Base-by-base conservation (phyloP, 2,888 invertebrate species). In the Epinotia brunnichana region DNA sequence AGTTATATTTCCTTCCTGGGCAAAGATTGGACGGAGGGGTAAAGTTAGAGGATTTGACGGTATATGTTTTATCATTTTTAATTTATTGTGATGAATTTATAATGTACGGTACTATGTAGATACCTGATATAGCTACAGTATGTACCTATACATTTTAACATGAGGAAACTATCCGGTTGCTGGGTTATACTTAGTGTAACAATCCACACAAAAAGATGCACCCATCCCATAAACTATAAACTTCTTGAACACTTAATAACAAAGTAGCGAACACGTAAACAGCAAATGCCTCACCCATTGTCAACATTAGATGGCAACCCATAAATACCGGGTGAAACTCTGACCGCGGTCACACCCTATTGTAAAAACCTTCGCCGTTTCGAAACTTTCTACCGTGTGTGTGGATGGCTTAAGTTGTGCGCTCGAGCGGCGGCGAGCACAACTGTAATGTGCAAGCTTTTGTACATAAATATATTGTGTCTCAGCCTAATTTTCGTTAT, bases 361-460 rank as follows among this genome's bases (percentile, higher is more conserved):
- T 78, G 84, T 86, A 85, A 87, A 85, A 86, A 85, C 82, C 79
- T 77, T 79, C 75, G 76, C 73, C 56, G 80, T 83, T 84, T 83
- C 80, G 76, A 83, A 81, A 86, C 87, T 87, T 87, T 86, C 86
- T 85, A 87, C 82, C 82, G 82, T 81, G 78, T 67, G 77, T 77
- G 78, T 63, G 64, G 67, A 69, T 69, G 75, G 78, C 17, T 51
- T 57, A 71, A 70, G 51, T 2, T 60, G 19, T 7, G 39, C 57
- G 57, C 35, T 53, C 2, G 3, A 57, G 29, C 60, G 63, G 19
- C 7, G 9, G 11, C 19, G 21, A 51, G 29, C 5, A 17, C n/a
- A 29, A 9, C 17, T 35, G 35, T 17, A n/a, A 35, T 19, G 15
- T 24, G 15, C 7, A 10, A 53, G 15, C 19, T n/a, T 51, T 9